phyloP scores from a whole-genome alignment of 2,888 invertebrate genomes.

The Actias luna region DNA sequence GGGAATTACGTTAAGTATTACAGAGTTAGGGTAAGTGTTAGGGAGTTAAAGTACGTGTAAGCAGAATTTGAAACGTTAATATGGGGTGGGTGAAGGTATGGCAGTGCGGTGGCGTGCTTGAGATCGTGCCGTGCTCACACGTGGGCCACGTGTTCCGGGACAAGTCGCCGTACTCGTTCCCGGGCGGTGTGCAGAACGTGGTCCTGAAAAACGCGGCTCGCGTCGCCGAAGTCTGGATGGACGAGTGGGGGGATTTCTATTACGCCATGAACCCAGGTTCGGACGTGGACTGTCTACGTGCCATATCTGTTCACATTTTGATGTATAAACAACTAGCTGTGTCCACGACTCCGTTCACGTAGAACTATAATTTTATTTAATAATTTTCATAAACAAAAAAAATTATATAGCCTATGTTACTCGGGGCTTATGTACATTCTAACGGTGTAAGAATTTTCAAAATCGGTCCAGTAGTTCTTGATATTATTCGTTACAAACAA shows the following conservation, averaged over 20 bases:
- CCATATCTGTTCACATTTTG: constrained; percentile 15
- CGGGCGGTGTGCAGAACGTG: constrained; percentile 97
- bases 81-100: constrained; percentile 84
- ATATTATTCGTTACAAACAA: no score
- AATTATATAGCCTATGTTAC: no score
- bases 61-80: constrained; percentile 3
- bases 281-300: constrained; percentile 39
- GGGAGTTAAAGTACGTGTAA: not conserved
- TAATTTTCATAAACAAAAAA: no score
- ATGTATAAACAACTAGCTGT: not conserved
- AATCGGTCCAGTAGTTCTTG: no score
- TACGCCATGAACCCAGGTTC: constrained; percentile 99
- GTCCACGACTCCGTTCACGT: no score
- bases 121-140: constrained; percentile 97
- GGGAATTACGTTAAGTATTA: no score
- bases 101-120: constrained; percentile 97
- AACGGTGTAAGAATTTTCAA: no score
- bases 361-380: no score
- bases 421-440: no score
- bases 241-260: constrained; percentile 99
- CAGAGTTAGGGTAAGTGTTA: not conserved
- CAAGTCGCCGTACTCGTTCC: constrained; percentile 99
- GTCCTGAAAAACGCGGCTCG: constrained; percentile 99
- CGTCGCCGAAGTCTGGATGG: constrained; percentile 99
- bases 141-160: constrained; percentile 99